Evolutionary conservation across 1,140 invertebrate genomes (phyloP), one percentile per base, ranked within the genome.

Genomic region (Coenobita brevimanus): DNA sequence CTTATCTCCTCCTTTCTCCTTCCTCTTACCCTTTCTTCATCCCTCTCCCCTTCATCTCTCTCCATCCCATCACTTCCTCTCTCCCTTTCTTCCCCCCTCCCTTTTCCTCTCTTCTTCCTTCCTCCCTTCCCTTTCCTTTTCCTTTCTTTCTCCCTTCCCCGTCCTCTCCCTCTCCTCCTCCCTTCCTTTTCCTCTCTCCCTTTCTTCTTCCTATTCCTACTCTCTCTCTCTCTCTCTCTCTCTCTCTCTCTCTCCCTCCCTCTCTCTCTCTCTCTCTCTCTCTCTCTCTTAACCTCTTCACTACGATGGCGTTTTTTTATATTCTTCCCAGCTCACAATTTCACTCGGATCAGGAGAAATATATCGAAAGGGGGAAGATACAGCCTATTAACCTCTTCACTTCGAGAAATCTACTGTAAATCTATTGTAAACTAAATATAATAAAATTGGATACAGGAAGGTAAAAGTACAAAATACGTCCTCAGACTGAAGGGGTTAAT

Each of bases 231-330:
- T 71, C 67, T 71, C 67, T 71, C 67, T 71, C 67, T 71, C 67
- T 71, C 67, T 71, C 67, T 71, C 67, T 71, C 67, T 71, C 67
- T 79, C n/a, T 43, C 38, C 24, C 46, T 43, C 38, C 21, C 38
- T 43, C 38, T 57, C n/a, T 79, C 75, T 79, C 75, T 78, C 41
- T 78, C 75, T 78, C 75, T 78, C 75, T 78, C 75, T 78, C 75
- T 78, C 75, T 78, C 75, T 78, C 75, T 8, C 38, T 46, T 43
- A 46, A 36, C 46, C 17, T n/a, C n/a, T n/a, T n/a, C n/a, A n/a
- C n/a, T n/a, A n/a, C n/a, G n/a, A n/a, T n/a, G n/a, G n/a, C n/a
- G n/a, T n/a, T n/a, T n/a, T n/a, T n/a, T n/a, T n/a, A n/a, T n/a
- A n/a, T n/a, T n/a, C n/a, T n/a, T n/a, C n/a, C n/a, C n/a, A n/a